Percentiles rank a stretch among this genome's conserved stretches.
Conservation (phyloP, 2,113 vertebrate species). For the Calidris pygmaea region DNA sequence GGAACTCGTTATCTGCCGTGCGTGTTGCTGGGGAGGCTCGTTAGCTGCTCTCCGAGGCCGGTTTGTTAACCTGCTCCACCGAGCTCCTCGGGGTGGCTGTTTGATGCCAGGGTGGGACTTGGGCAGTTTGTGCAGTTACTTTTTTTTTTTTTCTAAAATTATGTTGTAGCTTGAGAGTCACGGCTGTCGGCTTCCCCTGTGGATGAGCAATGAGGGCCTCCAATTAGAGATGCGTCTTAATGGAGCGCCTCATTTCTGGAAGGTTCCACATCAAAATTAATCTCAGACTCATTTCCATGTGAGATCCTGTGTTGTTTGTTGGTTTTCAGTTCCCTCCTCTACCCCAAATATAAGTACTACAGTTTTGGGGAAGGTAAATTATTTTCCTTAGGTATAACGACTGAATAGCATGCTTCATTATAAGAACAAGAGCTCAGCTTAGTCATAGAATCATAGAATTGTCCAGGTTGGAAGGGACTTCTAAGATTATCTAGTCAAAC, state of each 20-base stretch:
- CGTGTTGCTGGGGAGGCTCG: background rate
- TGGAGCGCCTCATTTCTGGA: background rate
- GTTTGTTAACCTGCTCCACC: accelerated
- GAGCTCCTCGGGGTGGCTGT: background rate
- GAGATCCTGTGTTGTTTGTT: background rate
- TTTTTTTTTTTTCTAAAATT: background rate
- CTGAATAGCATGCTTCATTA: background rate
- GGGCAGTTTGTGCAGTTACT: background rate
- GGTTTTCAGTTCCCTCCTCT: background rate
- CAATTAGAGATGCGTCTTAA: background rate
- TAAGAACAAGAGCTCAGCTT: background rate
- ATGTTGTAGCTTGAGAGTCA: background rate
- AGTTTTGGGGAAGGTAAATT: background rate
- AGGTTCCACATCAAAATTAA: background rate
- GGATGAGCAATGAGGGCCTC: background rate
- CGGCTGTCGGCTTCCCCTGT: accelerated
- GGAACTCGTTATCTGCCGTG: accelerated
- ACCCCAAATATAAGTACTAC: background rate
- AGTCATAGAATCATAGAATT: background rate
- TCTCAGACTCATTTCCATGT: background rate
- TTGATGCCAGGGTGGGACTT: accelerated
- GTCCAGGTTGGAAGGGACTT: too few species aligned
- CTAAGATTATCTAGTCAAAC: too few species aligned
- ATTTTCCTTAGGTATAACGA: background rate
- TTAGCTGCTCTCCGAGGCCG: background rate